A percentile compares a stretch with the other conserved stretches of the same genome.
These are phyloP conservation scores for Hydrozoanthus tunicans DNA, from an alignment of 64 coral and sea anemone genomes.

Conservation along the genomic window DNA sequence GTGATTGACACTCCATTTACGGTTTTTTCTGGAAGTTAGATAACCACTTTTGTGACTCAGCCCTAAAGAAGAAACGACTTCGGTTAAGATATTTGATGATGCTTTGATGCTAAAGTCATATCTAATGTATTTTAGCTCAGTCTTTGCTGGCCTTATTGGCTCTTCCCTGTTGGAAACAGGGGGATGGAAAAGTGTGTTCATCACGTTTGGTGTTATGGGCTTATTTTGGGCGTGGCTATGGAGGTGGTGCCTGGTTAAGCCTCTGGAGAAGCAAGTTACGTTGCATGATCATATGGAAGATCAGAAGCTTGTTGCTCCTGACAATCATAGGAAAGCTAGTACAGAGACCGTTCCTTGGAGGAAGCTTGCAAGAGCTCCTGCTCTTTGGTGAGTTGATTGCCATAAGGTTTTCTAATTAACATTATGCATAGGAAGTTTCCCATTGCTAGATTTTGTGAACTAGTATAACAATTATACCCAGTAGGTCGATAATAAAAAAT, in stretches of 20 bases:
- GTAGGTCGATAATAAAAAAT: too few relatives aligned
- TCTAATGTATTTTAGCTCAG: not conserved
- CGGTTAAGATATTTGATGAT: too few relatives aligned
- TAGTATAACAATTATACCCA: too few relatives aligned
- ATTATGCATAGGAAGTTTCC: too few relatives aligned
- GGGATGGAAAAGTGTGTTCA: conserved; percentile 51
- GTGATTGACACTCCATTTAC: too few relatives aligned
- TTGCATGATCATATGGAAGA: not conserved
- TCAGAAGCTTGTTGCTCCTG: conserved; percentile 13
- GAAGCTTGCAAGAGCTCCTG: conserved; percentile 29
- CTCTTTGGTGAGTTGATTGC: conserved; percentile 9
- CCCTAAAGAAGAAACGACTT: too few relatives aligned
- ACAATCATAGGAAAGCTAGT: not conserved
- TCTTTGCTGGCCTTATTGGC: conserved; percentile 35
- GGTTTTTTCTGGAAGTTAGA: not conserved
- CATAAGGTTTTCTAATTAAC: not conserved
- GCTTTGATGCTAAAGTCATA: not conserved
- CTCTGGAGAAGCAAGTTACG: not conserved
- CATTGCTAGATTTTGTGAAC: too few relatives aligned
- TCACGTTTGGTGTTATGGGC: conserved; percentile 32
- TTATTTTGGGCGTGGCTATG: conserved; percentile 27
- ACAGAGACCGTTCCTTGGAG: conserved; percentile 20
- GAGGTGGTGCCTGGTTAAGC: conserved; percentile 14
- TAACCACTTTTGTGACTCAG: not conserved
- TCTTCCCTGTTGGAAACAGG: conserved; percentile 30